phyloP scores from a whole-genome alignment of 2,113 vertebrate species.

The Sisor rabdophorus region DNA sequence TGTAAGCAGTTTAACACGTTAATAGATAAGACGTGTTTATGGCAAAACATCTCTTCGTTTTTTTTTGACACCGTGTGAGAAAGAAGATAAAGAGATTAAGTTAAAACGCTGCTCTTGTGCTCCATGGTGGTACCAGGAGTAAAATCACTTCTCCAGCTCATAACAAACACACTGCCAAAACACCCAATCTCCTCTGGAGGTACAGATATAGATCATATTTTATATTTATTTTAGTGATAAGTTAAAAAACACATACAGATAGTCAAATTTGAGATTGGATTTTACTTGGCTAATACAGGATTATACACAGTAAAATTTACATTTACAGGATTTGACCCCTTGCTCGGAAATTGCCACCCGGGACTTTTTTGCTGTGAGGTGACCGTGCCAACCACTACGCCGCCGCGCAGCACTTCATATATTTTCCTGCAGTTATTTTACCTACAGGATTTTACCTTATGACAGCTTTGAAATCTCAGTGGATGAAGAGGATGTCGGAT shows the following conservation, averaged over 20 bases:
- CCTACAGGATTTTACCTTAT: background rate
- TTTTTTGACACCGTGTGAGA: background rate
- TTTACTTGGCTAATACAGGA: no score
- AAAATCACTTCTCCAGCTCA: background rate
- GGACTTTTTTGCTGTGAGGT: no score
- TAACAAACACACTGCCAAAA: background rate
- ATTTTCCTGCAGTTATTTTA: background rate
- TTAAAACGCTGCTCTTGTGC: background rate
- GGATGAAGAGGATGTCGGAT: background rate
- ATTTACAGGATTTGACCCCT: no score
- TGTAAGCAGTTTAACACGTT: background rate
- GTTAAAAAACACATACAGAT: no score
- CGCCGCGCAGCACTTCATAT: no score
- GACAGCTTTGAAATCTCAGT: background rate
- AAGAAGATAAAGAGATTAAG: background rate
- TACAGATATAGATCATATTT: no score
- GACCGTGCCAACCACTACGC: no score
- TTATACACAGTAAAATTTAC: no score
- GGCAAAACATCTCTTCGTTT: background rate
- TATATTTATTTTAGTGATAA: no score
- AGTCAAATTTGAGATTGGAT: no score
- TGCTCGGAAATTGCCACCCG: no score
- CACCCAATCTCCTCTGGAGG: no score
- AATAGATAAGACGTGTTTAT: constrained; percentile 12
- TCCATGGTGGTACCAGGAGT: constrained; percentile 15